Conservation (phyloP, 2,113 vertebrate genomes). For the Amblyornis subalaris region DNA sequence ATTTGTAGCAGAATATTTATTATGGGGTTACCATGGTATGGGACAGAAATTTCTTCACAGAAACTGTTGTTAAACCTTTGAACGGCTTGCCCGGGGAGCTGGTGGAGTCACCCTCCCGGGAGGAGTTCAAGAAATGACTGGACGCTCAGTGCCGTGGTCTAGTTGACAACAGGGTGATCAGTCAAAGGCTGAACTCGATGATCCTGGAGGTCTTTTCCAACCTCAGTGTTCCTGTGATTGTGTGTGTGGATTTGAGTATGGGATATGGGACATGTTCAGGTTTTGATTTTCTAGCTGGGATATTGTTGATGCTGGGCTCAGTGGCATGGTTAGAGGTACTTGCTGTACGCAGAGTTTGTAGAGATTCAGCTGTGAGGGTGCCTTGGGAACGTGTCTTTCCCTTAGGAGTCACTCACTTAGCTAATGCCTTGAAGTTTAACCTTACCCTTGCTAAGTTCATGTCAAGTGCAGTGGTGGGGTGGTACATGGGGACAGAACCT, state of each 20-base stretch:
- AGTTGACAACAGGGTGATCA: neutral
- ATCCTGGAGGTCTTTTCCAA: neutral
- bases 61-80: neutral
- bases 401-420: neutral
- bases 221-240: neutral
- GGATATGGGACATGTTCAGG: neutral
- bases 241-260: neutral
- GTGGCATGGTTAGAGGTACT: neutral
- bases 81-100: neutral
- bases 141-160: neutral
- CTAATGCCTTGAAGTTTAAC: neutral
- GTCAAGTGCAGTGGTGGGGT: no score
- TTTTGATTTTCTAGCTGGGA: neutral
- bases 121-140: neutral
- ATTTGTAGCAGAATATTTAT: neutral
- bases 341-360: rapidly evolving
- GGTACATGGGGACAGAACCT: neutral
- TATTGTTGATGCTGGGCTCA: rapidly evolving
- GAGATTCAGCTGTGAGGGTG: neutral
- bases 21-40: rapidly evolving
- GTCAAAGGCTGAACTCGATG: neutral
- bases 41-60: neutral
- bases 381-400: neutral
- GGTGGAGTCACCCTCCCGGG: neutral
- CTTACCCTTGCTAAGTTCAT: neutral